Evolutionary conservation across 53 echinoderm and acorn worm genomes (phyloP), one percentile per base, ranked within the genome.

Genomic region (Arbacia lixula): DNA sequence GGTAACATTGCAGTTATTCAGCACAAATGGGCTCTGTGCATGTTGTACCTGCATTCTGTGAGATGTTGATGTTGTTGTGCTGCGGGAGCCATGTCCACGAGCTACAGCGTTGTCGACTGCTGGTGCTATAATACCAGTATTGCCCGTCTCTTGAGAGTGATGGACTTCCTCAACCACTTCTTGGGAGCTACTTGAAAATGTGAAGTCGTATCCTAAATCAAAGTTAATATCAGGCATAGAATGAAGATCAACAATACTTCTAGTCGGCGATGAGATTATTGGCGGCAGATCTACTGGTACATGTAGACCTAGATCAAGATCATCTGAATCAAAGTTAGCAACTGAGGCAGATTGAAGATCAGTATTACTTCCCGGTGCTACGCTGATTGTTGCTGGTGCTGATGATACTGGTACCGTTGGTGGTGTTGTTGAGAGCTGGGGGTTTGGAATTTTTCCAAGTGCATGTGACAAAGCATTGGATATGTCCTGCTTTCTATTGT

Each of bases 1-100:
- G 0, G 72, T 51, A 3, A 72, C 72, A 35, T 34, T 72, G 52
- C 72, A 72, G 29, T 72, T 46, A 4, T 72, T 72, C 2, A 72
- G 52, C 51, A 72, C 72, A 30, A 72, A 72, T 4, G 72, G 72
- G 3, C n/a, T 5, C 29, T 8, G 28, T 10, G 49, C 8, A 46
- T 57, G 67, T 36, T 67, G 67, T 20, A 67, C 2, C 34, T 32
- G 67, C 68, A 68, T 40, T 14, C n/a, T 68, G 2, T 40, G 68
- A 39, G n/a, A 4, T 3, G 12, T 68, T n/a, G 35, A 5, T 4
- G 68, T 68, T 19, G 41, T 68, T 2, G 68, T 4, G 2, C 28
- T 17, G 5, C 14, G 58, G 12, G 9, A 57, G 22, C 58, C 22
- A 57, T 57, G 14, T 5, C 58, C 58, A 57, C 58, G 58, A 57